Evolutionary conservation across 2,113 vertebrate genomes (phyloP).

Genomic region (Tyto alba): DNA sequence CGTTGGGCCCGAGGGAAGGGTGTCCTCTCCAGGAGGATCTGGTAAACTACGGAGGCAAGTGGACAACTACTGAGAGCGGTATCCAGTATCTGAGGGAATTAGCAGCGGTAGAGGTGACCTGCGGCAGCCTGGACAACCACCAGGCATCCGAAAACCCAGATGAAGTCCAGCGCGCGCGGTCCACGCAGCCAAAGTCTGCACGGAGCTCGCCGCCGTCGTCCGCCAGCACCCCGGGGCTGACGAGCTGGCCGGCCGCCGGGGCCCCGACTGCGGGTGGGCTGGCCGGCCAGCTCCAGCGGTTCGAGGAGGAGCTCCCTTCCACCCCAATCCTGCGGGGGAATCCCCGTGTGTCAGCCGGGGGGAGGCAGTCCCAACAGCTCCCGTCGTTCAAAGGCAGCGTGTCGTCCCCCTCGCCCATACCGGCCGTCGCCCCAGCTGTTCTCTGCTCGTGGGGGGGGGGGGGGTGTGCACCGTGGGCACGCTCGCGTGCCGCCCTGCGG

Average conservation of each 20-base stretch:
- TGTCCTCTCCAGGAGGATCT: not conserved
- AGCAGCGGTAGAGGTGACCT: not conserved
- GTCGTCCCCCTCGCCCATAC: not conserved
- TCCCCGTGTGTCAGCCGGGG: not conserved
- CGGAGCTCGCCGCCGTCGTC: rapidly evolving
- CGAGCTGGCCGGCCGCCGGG: not conserved
- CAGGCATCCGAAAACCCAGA: not conserved
- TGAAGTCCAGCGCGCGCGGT: not conserved
- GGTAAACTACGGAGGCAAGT: not conserved
- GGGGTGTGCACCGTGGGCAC: not conserved
- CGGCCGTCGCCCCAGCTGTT: not conserved
- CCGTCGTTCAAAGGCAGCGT: not conserved
- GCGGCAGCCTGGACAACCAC: not conserved
- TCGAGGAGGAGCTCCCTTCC: not conserved
- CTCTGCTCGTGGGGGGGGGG: not conserved
- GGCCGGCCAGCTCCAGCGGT: not conserved
- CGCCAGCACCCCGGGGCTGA: not conserved
- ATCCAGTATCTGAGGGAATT: not conserved
- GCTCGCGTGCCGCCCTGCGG: not conserved
- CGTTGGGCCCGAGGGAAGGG: not conserved
- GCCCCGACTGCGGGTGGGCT: not conserved
- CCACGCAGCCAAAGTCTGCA: not conserved
- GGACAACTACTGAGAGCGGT: not conserved
- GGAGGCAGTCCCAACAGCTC: not conserved
- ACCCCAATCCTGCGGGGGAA: not conserved